Evolutionary conservation across 2,888 invertebrate species (phyloP).

Genomic region (Drosophila vallismaia): DNA sequence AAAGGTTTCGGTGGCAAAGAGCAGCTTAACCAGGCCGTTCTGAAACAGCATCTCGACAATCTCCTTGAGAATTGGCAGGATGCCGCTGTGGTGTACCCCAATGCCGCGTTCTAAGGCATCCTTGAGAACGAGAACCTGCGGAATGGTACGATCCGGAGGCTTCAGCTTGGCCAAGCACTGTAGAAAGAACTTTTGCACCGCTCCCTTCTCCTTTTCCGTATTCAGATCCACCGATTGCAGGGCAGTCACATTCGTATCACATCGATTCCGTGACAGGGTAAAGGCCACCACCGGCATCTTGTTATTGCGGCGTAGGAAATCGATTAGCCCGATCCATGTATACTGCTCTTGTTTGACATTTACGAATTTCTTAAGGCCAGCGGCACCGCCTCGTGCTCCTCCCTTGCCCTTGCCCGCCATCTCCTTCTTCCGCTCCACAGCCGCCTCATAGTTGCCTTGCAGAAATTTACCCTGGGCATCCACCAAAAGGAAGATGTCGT

Average conservation of each 20-base stretch:
- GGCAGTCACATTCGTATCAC: constrained; percentile 86
- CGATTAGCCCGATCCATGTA: constrained; percentile 92
- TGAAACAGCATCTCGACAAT: constrained; percentile 99
- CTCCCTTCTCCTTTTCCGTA: constrained; percentile 92
- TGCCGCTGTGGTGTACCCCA: constrained; percentile 99
- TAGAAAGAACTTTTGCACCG: constrained; percentile 93
- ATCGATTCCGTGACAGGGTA: constrained; percentile 90
- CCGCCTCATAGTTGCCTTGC: constrained; percentile 87
- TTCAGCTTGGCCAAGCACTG: constrained; percentile 92
- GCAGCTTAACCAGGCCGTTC: constrained; percentile 93
- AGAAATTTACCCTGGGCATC: constrained; percentile 90
- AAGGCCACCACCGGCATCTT: constrained; percentile 97
- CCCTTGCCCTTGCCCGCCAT: constrained; percentile 76
- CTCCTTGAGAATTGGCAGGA: constrained; percentile 99
- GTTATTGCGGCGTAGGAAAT: constrained; percentile 91
- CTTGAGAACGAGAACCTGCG: constrained; percentile 91
- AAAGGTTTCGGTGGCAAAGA: constrained; percentile 99
- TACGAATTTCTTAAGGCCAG: constrained; percentile 40
- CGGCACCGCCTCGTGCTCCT: constrained; percentile 39
- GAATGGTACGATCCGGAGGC: constrained; percentile 93
- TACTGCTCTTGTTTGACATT: constrained; percentile 90
- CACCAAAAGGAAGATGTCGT: constrained; percentile 91
- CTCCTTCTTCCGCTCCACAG: constrained; percentile 85
- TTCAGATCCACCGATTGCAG: constrained; percentile 91
- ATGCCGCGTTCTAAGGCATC: constrained; percentile 92